Base-by-base conservation (phyloP, 1,140 invertebrate genomes). In the Leptopilina boulardi region DNA sequence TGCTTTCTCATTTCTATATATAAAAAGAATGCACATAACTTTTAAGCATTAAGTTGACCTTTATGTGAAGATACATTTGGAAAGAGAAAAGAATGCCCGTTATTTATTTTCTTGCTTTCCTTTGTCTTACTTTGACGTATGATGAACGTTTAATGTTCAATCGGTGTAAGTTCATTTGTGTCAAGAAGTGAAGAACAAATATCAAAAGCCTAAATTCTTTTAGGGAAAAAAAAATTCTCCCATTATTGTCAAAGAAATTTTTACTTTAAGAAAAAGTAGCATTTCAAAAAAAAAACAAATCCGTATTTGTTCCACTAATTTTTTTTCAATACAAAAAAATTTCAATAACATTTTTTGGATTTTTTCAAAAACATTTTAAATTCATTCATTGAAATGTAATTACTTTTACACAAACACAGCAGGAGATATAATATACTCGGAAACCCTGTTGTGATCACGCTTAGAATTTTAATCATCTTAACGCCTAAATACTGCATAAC, bases 381-480 rank as follows among this genome's bases (percentile, higher is more conserved):
- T n/a, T n/a, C n/a, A n/a, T n/a, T n/a, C n/a, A n/a, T n/a, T n/a
- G n/a, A n/a, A n/a, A n/a, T n/a, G n/a, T n/a, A n/a, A n/a, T n/a
- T n/a, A n/a, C n/a, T n/a, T n/a, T n/a, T n/a, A n/a, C n/a, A n/a
- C n/a, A n/a, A n/a, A n/a, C n/a, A n/a, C 18, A 6, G 23, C 19
- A 26, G 21, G 23, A 56, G 10, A 10, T 56, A 11, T 19, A 23
- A 21, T 56, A 66, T 66, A 30, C 23, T 21, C 21, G 26, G 56
- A 66, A 66, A 66, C 19, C 21, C 11, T 13, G 0, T 66, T 11
- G 2, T 26, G 15, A 66, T 2, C 23, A 66, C 15, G 56, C 21
- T 23, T 9, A 30, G 56, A 66, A 66, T 66, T 66, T 66, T 13
- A 66, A 66, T 26, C 23, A 66, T 66, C 15, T 11, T 56, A 66